A percentile compares a stretch with the other conserved stretches of the same genome.
These are phyloP conservation scores for Leucoptera coffeella DNA, from an alignment of 2,888 invertebrate species.

Conservation along the genomic window DNA sequence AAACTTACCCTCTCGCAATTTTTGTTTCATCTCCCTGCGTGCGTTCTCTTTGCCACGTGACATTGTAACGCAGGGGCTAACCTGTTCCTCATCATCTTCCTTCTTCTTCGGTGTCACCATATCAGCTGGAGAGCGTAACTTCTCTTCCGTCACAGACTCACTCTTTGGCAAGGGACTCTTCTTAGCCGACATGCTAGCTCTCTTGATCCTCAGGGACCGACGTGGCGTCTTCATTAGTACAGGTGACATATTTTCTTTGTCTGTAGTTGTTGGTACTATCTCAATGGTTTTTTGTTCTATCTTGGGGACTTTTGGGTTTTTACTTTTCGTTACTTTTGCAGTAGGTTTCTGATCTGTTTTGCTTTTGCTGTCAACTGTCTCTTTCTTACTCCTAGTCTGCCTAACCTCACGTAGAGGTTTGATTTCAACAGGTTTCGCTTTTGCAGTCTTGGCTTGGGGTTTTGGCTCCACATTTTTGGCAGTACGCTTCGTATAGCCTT, in stretches of 20 bases:
- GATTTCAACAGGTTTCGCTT: too few species aligned
- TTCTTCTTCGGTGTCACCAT: background rate
- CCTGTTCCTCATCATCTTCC: conserved; percentile 15
- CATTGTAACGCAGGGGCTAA: conserved; percentile 53
- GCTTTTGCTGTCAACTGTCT: too few species aligned
- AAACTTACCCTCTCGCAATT: conserved; percentile 26
- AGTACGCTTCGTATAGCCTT: too few species aligned
- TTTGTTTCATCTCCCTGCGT: conserved; percentile 45
- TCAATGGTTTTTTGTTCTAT: too few species aligned
- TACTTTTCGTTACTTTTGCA: background rate
- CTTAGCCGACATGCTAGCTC: conserved; percentile 13
- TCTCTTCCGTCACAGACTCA: conserved; percentile 30
- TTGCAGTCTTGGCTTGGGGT: background rate
- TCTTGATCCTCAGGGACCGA: conserved; percentile 6
- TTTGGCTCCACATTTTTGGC: background rate
- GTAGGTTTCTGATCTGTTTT: background rate
- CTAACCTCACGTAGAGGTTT: background rate
- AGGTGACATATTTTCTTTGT: too few species aligned
- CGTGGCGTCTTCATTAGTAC: conserved; percentile 8
- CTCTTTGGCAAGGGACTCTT: conserved; percentile 21
- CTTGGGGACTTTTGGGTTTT: background rate
- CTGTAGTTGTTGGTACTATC: too few species aligned
- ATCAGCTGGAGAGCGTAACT: conserved; percentile 18
- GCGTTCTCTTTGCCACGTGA: conserved; percentile 57
- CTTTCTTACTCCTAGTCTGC: background rate